Conservation (phyloP, 2,113 vertebrate species). For the Xiphophorus hellerii region DNA sequence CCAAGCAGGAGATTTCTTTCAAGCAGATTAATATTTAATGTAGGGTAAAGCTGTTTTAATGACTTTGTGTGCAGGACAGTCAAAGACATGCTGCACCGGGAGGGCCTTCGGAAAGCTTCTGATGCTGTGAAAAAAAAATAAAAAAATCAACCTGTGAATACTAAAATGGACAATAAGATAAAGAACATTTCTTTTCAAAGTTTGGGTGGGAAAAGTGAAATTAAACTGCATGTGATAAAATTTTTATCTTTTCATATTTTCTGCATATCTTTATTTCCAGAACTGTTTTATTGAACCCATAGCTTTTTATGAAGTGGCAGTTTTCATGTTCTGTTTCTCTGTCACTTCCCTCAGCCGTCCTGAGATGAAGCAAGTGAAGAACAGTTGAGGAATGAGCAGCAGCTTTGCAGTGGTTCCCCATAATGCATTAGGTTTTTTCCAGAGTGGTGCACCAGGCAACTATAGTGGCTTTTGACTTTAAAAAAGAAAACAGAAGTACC, state of each 20-base stretch:
- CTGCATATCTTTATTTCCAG: neutral
- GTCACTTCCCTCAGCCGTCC: constrained; percentile 6
- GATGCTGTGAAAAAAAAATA: constrained; percentile 24
- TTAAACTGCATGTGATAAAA: neutral
- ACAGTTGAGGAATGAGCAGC: neutral
- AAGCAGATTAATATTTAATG: constrained; percentile 59
- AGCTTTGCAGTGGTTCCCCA: constrained; percentile 16
- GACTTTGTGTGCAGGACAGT: constrained; percentile 50
- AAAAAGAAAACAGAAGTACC: neutral
- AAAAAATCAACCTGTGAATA: constrained; percentile 48
- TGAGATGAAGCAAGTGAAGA: constrained; percentile 7
- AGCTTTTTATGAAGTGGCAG: constrained; percentile 6
- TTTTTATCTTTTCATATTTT: too few species aligned
- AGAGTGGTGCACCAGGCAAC: neutral
- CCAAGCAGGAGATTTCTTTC: neutral
- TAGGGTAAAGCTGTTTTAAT: constrained; percentile 56
- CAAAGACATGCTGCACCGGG: constrained; percentile 54
- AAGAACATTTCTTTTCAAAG: constrained; percentile 24
- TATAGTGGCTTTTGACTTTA: neutral
- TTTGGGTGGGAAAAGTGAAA: constrained; percentile 29
- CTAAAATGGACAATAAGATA: constrained; percentile 43
- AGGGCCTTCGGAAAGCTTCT: constrained; percentile 50
- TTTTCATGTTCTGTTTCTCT: neutral
- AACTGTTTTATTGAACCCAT: neutral
- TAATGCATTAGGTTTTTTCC: neutral